Conservation (phyloP, 2,888 invertebrate genomes). For the Hartigia nigra region DNA sequence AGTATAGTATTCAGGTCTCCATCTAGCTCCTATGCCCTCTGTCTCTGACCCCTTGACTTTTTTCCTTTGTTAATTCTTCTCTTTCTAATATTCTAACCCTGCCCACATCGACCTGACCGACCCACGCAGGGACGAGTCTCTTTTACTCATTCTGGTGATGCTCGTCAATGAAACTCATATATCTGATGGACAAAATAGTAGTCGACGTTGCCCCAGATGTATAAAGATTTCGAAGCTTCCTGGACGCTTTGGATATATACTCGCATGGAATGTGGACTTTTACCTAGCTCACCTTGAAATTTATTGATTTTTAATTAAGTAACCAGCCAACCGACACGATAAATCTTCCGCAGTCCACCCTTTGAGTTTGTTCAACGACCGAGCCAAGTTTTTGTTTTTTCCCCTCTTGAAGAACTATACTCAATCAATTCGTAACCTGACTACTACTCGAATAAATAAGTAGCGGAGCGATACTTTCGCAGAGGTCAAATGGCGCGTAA, state of each 20-base stretch:
- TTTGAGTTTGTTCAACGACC: not conserved
- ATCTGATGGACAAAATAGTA: not conserved
- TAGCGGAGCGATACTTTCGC: not conserved
- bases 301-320: not conserved
- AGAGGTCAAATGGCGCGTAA: not conserved
- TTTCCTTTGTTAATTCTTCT: conserved; percentile 15
- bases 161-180: not conserved
- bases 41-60: conserved; percentile 26
- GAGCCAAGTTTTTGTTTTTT: not conserved
- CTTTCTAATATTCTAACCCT: not conserved
- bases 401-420: not conserved
- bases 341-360: not conserved
- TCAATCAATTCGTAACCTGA: not conserved
- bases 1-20: conserved; percentile 39
- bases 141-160: not conserved
- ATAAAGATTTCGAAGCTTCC: not conserved
- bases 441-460: not conserved
- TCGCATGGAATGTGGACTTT: not conserved
- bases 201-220: not conserved
- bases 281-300: not conserved
- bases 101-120: not conserved
- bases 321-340: not conserved
- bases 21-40: conserved; percentile 19
- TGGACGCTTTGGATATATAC: not conserved
- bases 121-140: not conserved